Percentiles rank a stretch among this genome's conserved stretches.
These are phyloP conservation scores for Ceyx cyanopectus DNA, from an alignment of 2,113 vertebrate species.

Conservation along the genomic window DNA sequence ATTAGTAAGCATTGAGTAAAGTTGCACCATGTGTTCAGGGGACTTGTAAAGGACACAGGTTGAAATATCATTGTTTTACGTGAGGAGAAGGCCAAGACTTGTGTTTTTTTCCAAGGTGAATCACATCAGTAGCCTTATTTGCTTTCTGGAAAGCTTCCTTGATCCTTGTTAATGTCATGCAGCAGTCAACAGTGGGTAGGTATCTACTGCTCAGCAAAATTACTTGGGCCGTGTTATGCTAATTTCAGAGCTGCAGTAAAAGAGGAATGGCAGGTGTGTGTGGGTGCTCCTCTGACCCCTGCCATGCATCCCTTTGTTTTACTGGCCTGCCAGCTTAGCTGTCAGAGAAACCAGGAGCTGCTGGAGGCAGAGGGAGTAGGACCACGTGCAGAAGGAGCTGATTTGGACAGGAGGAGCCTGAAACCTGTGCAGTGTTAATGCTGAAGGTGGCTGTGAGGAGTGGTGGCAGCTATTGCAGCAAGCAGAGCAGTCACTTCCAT, in stretches of 20 bases:
- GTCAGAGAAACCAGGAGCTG: background rate
- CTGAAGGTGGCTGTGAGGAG: background rate
- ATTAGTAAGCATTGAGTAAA: background rate
- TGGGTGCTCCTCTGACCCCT: background rate
- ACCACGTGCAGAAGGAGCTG: background rate
- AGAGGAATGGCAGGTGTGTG: background rate
- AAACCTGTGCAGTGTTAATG: background rate
- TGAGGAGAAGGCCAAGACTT: background rate
- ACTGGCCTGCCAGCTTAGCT: background rate
- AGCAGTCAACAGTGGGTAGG: background rate
- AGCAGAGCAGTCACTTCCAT: background rate
- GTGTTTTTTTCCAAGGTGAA: background rate
- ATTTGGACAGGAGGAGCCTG: conserved; percentile 4
- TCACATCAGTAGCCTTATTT: background rate
- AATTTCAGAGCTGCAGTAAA: background rate
- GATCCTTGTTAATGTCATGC: background rate
- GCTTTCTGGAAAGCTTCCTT: background rate
- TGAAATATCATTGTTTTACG: background rate
- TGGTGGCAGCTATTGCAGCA: background rate
- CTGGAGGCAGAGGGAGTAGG: background rate
- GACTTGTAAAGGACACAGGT: background rate
- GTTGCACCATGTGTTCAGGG: background rate
- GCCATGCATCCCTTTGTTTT: background rate
- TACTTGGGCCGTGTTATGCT: background rate
- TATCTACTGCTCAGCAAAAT: background rate